Evolutionary conservation across 1,140 invertebrate species (phyloP).

Genomic region (Drosophila nasuta): DNA sequence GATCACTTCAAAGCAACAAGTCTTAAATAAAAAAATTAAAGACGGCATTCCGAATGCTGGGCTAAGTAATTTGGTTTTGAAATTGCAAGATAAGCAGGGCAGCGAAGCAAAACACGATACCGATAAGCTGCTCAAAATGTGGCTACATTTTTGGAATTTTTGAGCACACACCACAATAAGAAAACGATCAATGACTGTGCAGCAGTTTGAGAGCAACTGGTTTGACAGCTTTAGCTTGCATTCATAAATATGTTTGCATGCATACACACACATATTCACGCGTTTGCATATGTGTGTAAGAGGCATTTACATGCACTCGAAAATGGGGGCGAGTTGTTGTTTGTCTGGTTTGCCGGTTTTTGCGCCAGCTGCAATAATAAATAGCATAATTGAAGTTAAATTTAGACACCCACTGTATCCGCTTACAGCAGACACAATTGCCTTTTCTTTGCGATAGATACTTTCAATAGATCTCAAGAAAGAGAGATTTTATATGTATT

Average conservation of each 20-base stretch:
- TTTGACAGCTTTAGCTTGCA: slow-evolving; percentile 18
- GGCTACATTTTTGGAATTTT: slow-evolving; percentile 61
- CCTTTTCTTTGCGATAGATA: slow-evolving; percentile 18
- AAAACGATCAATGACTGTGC: slow-evolving; percentile 48
- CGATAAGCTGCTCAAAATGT: slow-evolving; percentile 47
- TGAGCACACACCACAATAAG: not conserved
- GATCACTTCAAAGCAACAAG: not conserved
- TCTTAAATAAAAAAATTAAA: not conserved
- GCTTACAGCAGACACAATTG: slow-evolving; percentile 26
- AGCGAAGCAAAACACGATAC: slow-evolving; percentile 32
- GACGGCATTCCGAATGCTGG: not conserved
- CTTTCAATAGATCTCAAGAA: not conserved
- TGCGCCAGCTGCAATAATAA: slow-evolving; percentile 73
- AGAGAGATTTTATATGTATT: slow-evolving; percentile 1
- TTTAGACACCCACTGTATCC: slow-evolving; percentile 76
- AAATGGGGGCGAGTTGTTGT: slow-evolving; percentile 50
- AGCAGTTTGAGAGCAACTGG: slow-evolving; percentile 49
- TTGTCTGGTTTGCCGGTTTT: slow-evolving; percentile 75
- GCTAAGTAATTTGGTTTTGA: slow-evolving; percentile 41
- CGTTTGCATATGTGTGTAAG: not conserved
- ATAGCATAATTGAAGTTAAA: slow-evolving; percentile 75
- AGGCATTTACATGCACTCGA: slow-evolving; percentile 9
- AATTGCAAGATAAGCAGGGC: slow-evolving; percentile 56
- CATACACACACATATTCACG: slow-evolving; percentile 15
- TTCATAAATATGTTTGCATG: slow-evolving; percentile 8